Percentiles rank a stretch among this genome's conserved stretches.
phyloP scores from a whole-genome alignment of 2,113 vertebrate species.

The Poeciliopsis turrubarensis region DNA sequence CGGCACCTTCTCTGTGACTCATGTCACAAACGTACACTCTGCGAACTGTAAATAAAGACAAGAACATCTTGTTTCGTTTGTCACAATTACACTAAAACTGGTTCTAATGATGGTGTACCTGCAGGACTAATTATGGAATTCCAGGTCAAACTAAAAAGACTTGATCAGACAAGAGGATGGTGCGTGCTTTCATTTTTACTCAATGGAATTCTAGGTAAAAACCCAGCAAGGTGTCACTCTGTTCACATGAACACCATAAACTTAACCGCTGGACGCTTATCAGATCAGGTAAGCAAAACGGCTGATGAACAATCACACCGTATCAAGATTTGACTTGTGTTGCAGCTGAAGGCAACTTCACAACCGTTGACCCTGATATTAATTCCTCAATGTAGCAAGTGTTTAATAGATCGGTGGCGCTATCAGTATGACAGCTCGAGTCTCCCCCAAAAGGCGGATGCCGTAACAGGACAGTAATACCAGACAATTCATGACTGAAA shows the following conservation, averaged over 20 bases:
- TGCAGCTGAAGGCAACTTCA: too few species aligned
- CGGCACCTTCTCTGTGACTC: slow-evolving; percentile 41
- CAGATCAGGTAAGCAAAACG: too few species aligned
- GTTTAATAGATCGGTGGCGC: neutral
- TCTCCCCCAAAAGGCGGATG: neutral
- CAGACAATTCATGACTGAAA: neutral
- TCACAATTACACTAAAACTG: neutral
- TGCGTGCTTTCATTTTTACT: neutral
- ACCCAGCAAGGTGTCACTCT: neutral
- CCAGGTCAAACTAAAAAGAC: neutral
- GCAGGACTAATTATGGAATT: neutral
- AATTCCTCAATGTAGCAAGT: neutral
- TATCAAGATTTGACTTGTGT: too few species aligned
- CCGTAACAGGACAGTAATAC: neutral
- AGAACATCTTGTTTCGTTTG: neutral
- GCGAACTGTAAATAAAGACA: slow-evolving; percentile 5
- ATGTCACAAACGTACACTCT: slow-evolving; percentile 11
- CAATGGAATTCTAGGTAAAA: too few species aligned
- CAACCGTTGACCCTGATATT: neutral
- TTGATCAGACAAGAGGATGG: neutral
- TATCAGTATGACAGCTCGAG: neutral
- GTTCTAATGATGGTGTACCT: slow-evolving; percentile 1
- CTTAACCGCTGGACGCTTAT: too few species aligned
- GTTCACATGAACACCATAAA: too few species aligned
- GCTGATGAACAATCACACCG: too few species aligned